Evolutionary conservation across 2,888 invertebrate species (phyloP).

Genomic region (Hedya salicella): DNA sequence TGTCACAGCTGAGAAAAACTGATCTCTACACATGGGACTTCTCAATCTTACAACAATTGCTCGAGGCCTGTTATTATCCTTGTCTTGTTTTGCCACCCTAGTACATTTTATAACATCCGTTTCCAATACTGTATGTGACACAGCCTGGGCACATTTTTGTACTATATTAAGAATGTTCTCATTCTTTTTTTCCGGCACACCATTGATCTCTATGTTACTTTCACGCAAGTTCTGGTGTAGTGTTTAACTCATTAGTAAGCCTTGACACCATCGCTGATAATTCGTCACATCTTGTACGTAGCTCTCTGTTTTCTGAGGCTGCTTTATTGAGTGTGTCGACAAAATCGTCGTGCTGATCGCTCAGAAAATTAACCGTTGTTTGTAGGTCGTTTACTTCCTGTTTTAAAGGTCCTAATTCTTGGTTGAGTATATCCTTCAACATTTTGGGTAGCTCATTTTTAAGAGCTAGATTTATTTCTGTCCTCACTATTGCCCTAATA

Average conservation of each 20-base stretch:
- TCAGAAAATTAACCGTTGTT: neutral
- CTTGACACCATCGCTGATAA: neutral
- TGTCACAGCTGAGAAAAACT: constrained; percentile 43
- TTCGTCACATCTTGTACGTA: neutral
- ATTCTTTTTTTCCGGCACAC: constrained; percentile 47
- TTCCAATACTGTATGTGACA: constrained; percentile 37
- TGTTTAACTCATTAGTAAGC: neutral
- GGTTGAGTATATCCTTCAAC: neutral
- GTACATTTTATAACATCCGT: constrained; percentile 44
- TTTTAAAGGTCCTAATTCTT: neutral
- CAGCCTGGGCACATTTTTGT: constrained; percentile 33
- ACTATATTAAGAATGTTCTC: constrained; percentile 43
- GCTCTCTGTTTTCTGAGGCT: neutral
- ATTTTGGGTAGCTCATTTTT: neutral
- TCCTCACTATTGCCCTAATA: neutral
- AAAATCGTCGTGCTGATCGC: constrained; percentile 1
- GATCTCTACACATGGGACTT: constrained; percentile 45
- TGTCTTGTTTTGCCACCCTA: constrained; percentile 47
- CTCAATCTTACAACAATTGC: constrained; percentile 45
- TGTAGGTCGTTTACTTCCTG: neutral
- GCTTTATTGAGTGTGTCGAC: neutral
- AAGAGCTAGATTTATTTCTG: neutral
- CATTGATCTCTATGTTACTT: constrained; percentile 47
- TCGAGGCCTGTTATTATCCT: constrained; percentile 42
- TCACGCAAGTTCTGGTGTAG: constrained; percentile 36